Evolutionary conservation across 2,113 vertebrate genomes (phyloP).

Genomic region (Syngnathus scovelli): DNA sequence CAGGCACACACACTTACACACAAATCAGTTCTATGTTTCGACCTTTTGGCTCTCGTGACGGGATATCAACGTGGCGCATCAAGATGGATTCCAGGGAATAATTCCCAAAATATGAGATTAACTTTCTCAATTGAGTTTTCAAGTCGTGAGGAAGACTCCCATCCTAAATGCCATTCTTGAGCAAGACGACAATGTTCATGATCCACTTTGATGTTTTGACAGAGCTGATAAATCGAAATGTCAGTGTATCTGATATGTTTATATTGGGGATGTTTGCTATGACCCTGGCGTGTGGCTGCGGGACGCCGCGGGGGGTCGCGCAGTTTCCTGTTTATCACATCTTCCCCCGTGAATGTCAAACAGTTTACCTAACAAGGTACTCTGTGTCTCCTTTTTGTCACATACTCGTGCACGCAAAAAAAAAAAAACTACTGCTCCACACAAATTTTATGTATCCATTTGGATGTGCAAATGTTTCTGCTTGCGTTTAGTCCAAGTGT

Average conservation of each 20-base stretch:
- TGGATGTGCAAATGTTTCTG: neutral
- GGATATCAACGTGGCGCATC: slow-evolving; percentile 1
- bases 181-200: slow-evolving; percentile 30
- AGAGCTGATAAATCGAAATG: slow-evolving; percentile 59
- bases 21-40: slow-evolving; percentile 30
- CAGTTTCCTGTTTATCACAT: slow-evolving; percentile 70
- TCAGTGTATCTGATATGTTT: slow-evolving; percentile 58
- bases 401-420: slow-evolving; percentile 13
- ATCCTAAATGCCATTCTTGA: slow-evolving; percentile 30
- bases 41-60: slow-evolving; percentile 11
- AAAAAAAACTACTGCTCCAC: slow-evolving; percentile 1
- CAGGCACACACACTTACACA: neutral
- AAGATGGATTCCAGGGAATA: neutral
- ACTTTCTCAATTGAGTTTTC: neutral
- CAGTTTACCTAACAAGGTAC: slow-evolving; percentile 70
- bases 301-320: slow-evolving; percentile 54
- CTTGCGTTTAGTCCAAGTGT: neutral
- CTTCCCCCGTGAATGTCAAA: slow-evolving; percentile 63
- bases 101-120: neutral
- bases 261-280: slow-evolving; percentile 56
- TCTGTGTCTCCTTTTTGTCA: slow-evolving; percentile 48
- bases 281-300: slow-evolving; percentile 60
- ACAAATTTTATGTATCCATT: slow-evolving; percentile 7
- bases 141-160: slow-evolving; percentile 12
- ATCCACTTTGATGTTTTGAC: slow-evolving; percentile 52